Base-by-base conservation (phyloP, 1,140 invertebrate species). In the Lordiphosa stackelbergi region DNA sequence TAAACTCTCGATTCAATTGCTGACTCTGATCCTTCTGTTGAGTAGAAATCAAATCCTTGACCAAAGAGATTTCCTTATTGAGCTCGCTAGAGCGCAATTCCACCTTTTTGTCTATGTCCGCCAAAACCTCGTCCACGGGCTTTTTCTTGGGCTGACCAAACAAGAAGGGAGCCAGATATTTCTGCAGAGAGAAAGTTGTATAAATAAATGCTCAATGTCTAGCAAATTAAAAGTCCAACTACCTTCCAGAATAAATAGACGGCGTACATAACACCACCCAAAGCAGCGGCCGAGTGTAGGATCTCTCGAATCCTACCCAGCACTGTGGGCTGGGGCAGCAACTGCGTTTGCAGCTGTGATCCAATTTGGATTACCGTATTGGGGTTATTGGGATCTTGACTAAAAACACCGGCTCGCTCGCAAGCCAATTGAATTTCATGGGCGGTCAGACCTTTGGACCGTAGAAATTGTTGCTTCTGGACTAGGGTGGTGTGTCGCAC, bases 401-500 rank as follows among this genome's bases (percentile, higher is more conserved):
- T 66, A 42, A 89, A 89, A 35, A 90, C 81, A 4, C 89, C 88
- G 12, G 91, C 90, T 69, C 91, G 88, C 71, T 94, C 92, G 73
- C 92, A 93, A 2, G 94, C 94, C 60, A 89, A 88, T 66, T 91
- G 89, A 48, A 96, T 94, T 88, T 96, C 94, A n/a, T 91, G 87
- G n/a, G 94, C 91, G 0, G 93, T 93, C 1, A 95, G 88, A 52
- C 95, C 95, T 89, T 96, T 96, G 59, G 90, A 91, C 68, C 91
- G 90, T 4, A 97, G 88, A 89, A 97, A 97, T 63, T 92, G 90
- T 83, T 94, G 92, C 79, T 95, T 95, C 71, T 94, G 92, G 43
- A 91, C 89, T 34, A 94, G 73, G 0, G 95, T 92, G 84, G 93
- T 95, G 52, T 90, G 88, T 38, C 91, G 90, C 3, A 97, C 94